Evolutionary conservation across 2,797 vertebrate genomes (phyloP), one percentile per base, ranked within the genome.

Genomic region (Coranthus polyacanthus): DNA sequence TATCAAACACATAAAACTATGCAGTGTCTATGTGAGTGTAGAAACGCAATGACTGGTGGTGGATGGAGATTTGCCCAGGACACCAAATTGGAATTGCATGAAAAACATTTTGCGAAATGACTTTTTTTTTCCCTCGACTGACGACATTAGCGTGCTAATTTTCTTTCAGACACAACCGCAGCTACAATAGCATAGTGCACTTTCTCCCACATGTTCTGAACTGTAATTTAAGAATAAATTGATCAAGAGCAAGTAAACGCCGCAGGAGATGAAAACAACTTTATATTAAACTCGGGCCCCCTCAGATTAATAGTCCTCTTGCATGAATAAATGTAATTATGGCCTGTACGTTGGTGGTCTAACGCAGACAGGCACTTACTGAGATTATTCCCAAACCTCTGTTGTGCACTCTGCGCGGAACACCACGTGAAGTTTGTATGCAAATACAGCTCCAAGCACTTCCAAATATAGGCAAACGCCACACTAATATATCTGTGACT

Each of bases 271-370:
- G 34, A 51, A 78, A 81, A 59, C 60, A 63, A 47, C 36, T 47
- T 72, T n/a, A 39, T 49, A 72, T 75, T 77, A 69, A 79, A 66
- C 78, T 71, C 68, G 44, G 67, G 39, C 59, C 53, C 62, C 26
- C 47, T 72, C 47, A 22, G 59, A 73, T 67, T 17, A 74, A 66
- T 20, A 42, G 59, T 61, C 38, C 54, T 64, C 54, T 12, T 68
- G 59, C 73, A 76, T 75, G 64, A 68, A 81, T 82, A 68, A 69
- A 81, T 80, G 51, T 66, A 73, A 88, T 82, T 70, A 82, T 4
- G 6, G 58, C 18, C 37, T 62, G 57, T 61, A 47, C 59, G 45
- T 65, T 53, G 36, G 60, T 36, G 72, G 64, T 73, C 43, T 29
- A 55, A 79, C 57, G 67, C 47, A 76, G 52, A 46, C 15, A 8